Conservation (phyloP, 2,888 invertebrate genomes). For the Apamea monoglypha region DNA sequence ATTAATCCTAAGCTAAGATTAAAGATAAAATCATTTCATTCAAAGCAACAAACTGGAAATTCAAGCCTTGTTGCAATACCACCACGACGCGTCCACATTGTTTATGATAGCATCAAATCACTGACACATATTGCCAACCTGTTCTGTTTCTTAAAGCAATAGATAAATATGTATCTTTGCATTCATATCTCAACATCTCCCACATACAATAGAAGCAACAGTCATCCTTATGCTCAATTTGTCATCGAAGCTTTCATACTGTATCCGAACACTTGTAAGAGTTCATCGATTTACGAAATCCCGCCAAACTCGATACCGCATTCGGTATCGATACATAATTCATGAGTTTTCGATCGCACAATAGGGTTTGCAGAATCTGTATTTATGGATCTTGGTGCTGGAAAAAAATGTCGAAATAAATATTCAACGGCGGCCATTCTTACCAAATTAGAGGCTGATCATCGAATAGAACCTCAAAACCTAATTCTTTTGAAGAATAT, state of each 20-base stretch:
- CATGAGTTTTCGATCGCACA: slow-evolving; percentile 83
- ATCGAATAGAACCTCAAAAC: slow-evolving; percentile 51
- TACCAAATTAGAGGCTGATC: slow-evolving; percentile 47
- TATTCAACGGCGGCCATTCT: slow-evolving; percentile 49
- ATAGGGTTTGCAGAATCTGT: slow-evolving; percentile 81
- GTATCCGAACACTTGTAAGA: slow-evolving; percentile 78
- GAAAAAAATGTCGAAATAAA: slow-evolving; percentile 73
- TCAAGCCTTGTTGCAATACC: slow-evolving; percentile 23
- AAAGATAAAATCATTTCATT: slow-evolving; percentile 15
- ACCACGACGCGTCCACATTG: slow-evolving; percentile 9
- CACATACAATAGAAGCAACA: slow-evolving; percentile 53
- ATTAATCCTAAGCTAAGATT: background rate
- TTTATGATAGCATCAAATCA: slow-evolving; percentile 48
- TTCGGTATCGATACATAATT: slow-evolving; percentile 84
- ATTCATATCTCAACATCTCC: slow-evolving; percentile 41
- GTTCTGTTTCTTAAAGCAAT: slow-evolving; percentile 48
- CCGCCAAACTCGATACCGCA: slow-evolving; percentile 84
- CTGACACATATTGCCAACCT: slow-evolving; percentile 42
- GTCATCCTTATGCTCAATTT: slow-evolving; percentile 53
- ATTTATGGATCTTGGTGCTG: slow-evolving; percentile 77
- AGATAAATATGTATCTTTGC: slow-evolving; percentile 57
- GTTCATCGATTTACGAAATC: slow-evolving; percentile 85
- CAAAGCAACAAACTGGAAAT: slow-evolving; percentile 1
- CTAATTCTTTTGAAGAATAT: slow-evolving; percentile 41
- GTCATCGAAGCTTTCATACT: slow-evolving; percentile 64